These are phyloP conservation scores for Melikaiella ostensackeni DNA, from an alignment of 2,888 invertebrate genomes.

Conservation along the genomic window DNA sequence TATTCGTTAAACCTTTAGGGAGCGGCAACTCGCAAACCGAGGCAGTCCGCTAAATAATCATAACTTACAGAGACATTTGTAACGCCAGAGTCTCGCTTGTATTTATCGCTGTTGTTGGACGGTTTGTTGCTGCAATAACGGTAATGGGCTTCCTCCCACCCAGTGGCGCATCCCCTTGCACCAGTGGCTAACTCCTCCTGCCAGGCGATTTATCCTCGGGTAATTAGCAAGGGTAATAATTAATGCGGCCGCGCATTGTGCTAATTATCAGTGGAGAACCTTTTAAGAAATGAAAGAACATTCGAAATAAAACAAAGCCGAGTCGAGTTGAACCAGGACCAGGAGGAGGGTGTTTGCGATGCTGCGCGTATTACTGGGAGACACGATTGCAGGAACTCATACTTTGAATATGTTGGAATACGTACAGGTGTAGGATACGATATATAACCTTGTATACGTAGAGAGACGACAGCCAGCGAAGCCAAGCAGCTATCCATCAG, in stretches of 20 bases:
- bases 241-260: slow-evolving; percentile 76
- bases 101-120: slow-evolving; percentile 76
- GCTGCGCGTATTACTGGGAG: slow-evolving; percentile 50
- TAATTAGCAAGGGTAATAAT: slow-evolving; percentile 77
- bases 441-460: slow-evolving; percentile 48
- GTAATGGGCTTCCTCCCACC: slow-evolving; percentile 71
- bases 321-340: slow-evolving; percentile 41
- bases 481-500: slow-evolving; percentile 76
- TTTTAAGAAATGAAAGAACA: slow-evolving; percentile 78
- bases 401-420: slow-evolving; percentile 17
- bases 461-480: slow-evolving; percentile 55
- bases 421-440: slow-evolving; percentile 52
- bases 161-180: slow-evolving; percentile 46
- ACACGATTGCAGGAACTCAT: slow-evolving; percentile 41
- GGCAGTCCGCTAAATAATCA: slow-evolving; percentile 65
- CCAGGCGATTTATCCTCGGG: slow-evolving; percentile 76
- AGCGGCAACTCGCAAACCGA: slow-evolving; percentile 24
- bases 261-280: slow-evolving; percentile 76
- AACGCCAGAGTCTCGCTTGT: slow-evolving; percentile 65
- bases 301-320: slow-evolving; percentile 74
- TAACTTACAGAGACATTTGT: slow-evolving; percentile 71
- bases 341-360: slow-evolving; percentile 54
- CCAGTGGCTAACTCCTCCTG: slow-evolving; percentile 61
- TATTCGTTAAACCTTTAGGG: slow-evolving; percentile 8
- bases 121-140: slow-evolving; percentile 77